Evolutionary conservation across 2,113 vertebrate species (phyloP).

Genomic region (Cyphomyrus discorhynchus): DNA sequence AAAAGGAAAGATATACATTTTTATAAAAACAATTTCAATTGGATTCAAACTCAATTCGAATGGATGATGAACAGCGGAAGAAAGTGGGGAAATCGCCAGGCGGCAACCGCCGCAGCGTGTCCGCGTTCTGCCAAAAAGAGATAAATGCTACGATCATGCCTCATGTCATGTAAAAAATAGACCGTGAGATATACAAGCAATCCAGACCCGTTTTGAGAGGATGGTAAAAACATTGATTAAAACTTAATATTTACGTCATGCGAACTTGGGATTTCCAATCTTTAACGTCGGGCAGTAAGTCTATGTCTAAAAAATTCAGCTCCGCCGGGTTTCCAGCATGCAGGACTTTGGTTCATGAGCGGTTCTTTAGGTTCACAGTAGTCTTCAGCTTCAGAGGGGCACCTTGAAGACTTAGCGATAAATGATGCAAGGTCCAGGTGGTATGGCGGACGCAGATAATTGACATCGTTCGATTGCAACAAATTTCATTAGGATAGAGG

Average conservation of each 20-base stretch:
- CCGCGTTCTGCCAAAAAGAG: not conserved
- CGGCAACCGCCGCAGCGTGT: not conserved
- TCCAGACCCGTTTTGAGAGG: not conserved
- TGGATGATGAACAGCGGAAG: not conserved
- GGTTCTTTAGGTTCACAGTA: not conserved
- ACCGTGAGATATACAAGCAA: not conserved
- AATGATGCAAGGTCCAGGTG: not conserved
- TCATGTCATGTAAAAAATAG: not conserved
- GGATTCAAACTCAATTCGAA: not conserved
- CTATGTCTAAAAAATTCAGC: not conserved
- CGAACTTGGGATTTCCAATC: not conserved
- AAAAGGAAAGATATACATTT: not conserved
- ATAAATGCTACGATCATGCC: not conserved
- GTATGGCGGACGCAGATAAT: not conserved
- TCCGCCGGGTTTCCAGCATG: not conserved
- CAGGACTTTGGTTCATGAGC: not conserved
- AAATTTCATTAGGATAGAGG: not conserved
- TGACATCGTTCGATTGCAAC: constrained; percentile 5
- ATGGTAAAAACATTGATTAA: not conserved
- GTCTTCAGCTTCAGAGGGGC: not conserved
- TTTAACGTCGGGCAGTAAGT: not conserved
- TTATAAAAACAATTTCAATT: not conserved
- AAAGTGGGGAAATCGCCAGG: not conserved
- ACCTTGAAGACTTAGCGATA: not conserved
- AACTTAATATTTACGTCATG: not conserved